Percentiles rank a stretch among this genome's conserved stretches.
Evolutionary conservation across 2,888 invertebrate genomes (phyloP).

Genomic region (Silvanus unidentatus): DNA sequence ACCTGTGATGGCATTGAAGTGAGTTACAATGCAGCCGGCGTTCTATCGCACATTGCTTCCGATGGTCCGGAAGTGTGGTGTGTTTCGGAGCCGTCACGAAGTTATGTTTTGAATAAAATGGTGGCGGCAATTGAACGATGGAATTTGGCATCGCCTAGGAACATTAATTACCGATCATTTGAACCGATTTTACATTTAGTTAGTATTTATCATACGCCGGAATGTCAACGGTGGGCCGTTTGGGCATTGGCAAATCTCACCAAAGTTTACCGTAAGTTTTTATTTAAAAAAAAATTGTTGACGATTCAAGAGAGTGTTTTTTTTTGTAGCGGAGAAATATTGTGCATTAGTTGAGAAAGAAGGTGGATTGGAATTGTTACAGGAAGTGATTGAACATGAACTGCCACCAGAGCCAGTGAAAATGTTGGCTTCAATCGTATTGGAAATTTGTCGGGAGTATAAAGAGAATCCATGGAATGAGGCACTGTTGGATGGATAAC

Average conservation of each 20-base stretch:
- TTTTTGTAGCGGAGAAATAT: slow-evolving; percentile 78
- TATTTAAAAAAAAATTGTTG: slow-evolving; percentile 3
- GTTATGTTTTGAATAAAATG: slow-evolving; percentile 68
- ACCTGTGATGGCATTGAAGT: slow-evolving; percentile 91
- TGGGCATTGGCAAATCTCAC: slow-evolving; percentile 98
- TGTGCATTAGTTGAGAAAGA: slow-evolving; percentile 82
- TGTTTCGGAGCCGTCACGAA: slow-evolving; percentile 63
- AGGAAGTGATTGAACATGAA: slow-evolving; percentile 58
- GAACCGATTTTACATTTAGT: slow-evolving; percentile 86
- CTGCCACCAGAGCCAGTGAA: slow-evolving; percentile 62
- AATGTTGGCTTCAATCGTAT: slow-evolving; percentile 61
- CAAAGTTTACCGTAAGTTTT: slow-evolving; percentile 77
- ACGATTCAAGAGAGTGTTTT: slow-evolving; percentile 9
- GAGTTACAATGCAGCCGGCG: slow-evolving; percentile 93
- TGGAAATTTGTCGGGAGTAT: slow-evolving; percentile 55
- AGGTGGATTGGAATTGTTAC: slow-evolving; percentile 71
- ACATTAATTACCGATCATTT: slow-evolving; percentile 96
- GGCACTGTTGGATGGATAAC: slow-evolving; percentile 22
- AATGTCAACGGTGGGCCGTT: slow-evolving; percentile 93
- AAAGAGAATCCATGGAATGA: slow-evolving; percentile 28
- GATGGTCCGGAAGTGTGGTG: slow-evolving; percentile 83
- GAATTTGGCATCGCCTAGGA: slow-evolving; percentile 80
- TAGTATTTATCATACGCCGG: slow-evolving; percentile 76
- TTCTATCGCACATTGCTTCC: slow-evolving; percentile 90
- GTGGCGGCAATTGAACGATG: slow-evolving; percentile 79